These are phyloP conservation scores for Drosophila takahashii DNA, from an alignment of 1,140 invertebrate genomes.

Conservation along the genomic window DNA sequence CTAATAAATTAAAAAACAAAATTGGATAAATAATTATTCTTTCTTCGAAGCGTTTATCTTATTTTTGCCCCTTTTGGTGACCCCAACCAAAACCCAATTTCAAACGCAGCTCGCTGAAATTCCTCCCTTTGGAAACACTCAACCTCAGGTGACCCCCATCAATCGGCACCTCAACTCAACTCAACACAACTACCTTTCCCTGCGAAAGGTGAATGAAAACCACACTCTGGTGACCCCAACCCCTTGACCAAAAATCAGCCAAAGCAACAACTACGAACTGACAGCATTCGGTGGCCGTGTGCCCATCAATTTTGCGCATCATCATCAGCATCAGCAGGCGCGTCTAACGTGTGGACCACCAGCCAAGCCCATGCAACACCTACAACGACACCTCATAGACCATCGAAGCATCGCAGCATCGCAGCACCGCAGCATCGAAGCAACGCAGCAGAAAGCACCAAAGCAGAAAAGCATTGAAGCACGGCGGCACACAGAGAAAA, in stretches of 20 bases:
- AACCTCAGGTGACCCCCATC: constrained; percentile 15
- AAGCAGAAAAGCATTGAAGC: constrained; percentile 15
- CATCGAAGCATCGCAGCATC: constrained; percentile 18
- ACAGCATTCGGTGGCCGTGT: constrained; percentile 57
- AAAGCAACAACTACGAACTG: not conserved
- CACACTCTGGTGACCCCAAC: constrained; percentile 8
- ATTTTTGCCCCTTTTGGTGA: not conserved
- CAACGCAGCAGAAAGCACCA: constrained; percentile 1
- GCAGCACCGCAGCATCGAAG: constrained; percentile 2
- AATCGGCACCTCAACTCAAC: constrained; percentile 11
- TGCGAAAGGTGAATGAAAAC: constrained; percentile 8
- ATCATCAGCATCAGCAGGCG: constrained; percentile 60
- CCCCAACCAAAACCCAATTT: not conserved
- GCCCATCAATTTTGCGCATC: constrained; percentile 78
- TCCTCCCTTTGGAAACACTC: not conserved
- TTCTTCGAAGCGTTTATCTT: too few relatives aligned
- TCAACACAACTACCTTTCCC: not conserved
- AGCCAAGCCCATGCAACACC: constrained; percentile 72
- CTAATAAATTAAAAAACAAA: not conserved
- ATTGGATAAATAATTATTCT: not conserved
- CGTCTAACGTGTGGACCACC: constrained; percentile 75
- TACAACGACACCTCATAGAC: constrained; percentile 80
- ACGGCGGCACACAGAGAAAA: not conserved
- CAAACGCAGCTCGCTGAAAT: not conserved
- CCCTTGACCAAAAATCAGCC: constrained; percentile 3